A percentile compares a stretch with the other conserved stretches of the same genome.
These are phyloP conservation scores for Cotesia glomerata DNA, from an alignment of 1,140 invertebrate species.

Conservation along the genomic window DNA sequence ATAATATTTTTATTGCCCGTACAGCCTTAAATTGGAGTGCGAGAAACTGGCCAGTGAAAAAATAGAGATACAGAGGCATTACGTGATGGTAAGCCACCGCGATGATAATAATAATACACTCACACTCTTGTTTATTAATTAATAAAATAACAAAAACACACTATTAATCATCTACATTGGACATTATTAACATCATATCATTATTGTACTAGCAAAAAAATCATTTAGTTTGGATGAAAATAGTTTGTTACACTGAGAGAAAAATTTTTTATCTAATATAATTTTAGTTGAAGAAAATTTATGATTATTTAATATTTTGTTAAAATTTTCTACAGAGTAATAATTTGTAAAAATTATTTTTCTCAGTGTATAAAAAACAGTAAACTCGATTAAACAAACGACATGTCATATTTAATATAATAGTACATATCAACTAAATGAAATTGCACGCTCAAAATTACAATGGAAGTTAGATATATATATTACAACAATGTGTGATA, in stretches of 20 bases:
- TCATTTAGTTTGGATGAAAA: too few relatives aligned
- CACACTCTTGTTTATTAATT: not conserved
- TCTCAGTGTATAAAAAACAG: too few relatives aligned
- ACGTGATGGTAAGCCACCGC: conserved; percentile 87
- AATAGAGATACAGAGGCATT: conserved; percentile 98
- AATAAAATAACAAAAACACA: not conserved
- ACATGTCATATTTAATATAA: not conserved
- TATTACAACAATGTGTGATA: not conserved
- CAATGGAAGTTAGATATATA: too few relatives aligned
- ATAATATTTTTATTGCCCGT: conserved; percentile 52
- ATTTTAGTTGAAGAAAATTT: too few relatives aligned
- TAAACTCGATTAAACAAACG: not conserved
- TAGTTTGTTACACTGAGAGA: too few relatives aligned
- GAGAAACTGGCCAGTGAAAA: conserved; percentile 98
- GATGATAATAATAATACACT: conserved; percentile 22
- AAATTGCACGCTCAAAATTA: not conserved
- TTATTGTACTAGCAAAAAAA: too few relatives aligned
- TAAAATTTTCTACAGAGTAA: too few relatives aligned
- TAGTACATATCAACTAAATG: not conserved
- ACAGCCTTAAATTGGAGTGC: conserved; percentile 87
- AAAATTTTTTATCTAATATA: too few relatives aligned
- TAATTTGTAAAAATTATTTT: too few relatives aligned
- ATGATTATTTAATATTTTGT: too few relatives aligned
- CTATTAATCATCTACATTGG: not conserved
- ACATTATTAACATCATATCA: not conserved